These are phyloP conservation scores for Mallateleia sp. DNA, from an alignment of 2,888 invertebrate genomes.

Conservation along the genomic window DNA sequence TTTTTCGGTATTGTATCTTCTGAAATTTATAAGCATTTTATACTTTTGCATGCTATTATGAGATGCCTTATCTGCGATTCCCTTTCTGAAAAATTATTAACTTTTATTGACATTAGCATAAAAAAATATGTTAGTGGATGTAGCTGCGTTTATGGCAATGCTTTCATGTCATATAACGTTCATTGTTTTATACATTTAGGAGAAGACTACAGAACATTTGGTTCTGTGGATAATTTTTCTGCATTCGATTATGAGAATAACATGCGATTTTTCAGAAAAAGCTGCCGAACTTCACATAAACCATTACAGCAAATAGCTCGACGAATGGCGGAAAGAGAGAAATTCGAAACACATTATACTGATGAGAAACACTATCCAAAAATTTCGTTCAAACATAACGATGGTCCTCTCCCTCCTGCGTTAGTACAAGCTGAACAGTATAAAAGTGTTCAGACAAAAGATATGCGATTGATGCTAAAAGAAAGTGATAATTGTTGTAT, in stretches of 20 bases:
- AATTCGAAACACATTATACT: not conserved
- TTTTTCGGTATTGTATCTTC: constrained; percentile 9
- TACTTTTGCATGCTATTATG: constrained; percentile 1
- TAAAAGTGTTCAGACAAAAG: not conserved
- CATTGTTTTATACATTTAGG: constrained; percentile 52
- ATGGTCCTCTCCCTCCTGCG: not conserved
- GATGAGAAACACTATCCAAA: not conserved
- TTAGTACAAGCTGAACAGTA: not conserved
- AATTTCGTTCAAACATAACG: not conserved
- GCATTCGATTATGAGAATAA: constrained; percentile 70
- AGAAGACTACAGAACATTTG: constrained; percentile 44
- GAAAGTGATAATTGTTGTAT: not conserved
- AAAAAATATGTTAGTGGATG: constrained; percentile 3
- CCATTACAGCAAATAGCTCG: constrained; percentile 6
- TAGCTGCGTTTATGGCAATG: constrained; percentile 16
- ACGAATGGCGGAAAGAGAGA: not conserved
- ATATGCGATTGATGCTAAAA: not conserved
- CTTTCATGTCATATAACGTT: constrained; percentile 53
- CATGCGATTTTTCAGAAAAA: constrained; percentile 55
- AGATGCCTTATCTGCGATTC: constrained; percentile 5
- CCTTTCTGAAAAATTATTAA: not conserved
- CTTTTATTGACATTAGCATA: not conserved
- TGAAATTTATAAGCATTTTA: constrained; percentile 13
- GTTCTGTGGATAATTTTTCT: constrained; percentile 48
- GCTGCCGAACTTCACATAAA: not conserved